phyloP scores from a whole-genome alignment of 2,888 invertebrate species.

The Rotaria sp. region DNA sequence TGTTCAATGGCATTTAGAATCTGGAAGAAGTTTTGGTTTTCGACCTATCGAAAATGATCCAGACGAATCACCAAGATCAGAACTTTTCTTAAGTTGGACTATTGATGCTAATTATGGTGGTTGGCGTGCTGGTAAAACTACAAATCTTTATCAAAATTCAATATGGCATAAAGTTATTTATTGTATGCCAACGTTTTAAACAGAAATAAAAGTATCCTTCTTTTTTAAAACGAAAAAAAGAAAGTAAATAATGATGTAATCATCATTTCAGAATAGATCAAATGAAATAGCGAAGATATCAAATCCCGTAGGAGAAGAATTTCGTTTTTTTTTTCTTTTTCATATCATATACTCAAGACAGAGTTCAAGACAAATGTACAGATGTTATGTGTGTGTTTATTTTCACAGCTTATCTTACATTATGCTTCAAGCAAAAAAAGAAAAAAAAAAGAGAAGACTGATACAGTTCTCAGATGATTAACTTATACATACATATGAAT shows the following conservation, averaged over 20 bases:
- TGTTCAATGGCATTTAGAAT: too few species aligned
- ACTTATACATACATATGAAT: neutral
- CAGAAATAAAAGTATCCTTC: too few species aligned
- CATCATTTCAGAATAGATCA: too few species aligned
- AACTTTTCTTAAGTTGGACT: too few species aligned
- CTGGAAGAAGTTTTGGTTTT: too few species aligned
- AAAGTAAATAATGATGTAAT: too few species aligned
- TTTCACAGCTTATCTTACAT: neutral
- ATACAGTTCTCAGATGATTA: neutral
- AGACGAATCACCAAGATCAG: too few species aligned
- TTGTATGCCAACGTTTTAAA: neutral
- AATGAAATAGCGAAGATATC: neutral
- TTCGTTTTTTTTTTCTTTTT: neutral
- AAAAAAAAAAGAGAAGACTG: neutral
- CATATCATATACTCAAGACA: neutral
- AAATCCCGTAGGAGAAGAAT: neutral
- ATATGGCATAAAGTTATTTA: neutral
- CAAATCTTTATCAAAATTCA: too few species aligned
- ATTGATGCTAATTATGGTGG: too few species aligned
- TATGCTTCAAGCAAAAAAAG: neutral
- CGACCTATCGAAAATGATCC: too few species aligned
- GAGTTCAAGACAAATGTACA: neutral
- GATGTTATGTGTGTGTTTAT: neutral
- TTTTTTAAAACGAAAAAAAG: too few species aligned
- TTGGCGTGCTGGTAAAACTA: too few species aligned